Evolutionary conservation across 2,888 invertebrate species (phyloP), one percentile per base, ranked within the genome.

Genomic region (Ichneumoninae sp.): DNA sequence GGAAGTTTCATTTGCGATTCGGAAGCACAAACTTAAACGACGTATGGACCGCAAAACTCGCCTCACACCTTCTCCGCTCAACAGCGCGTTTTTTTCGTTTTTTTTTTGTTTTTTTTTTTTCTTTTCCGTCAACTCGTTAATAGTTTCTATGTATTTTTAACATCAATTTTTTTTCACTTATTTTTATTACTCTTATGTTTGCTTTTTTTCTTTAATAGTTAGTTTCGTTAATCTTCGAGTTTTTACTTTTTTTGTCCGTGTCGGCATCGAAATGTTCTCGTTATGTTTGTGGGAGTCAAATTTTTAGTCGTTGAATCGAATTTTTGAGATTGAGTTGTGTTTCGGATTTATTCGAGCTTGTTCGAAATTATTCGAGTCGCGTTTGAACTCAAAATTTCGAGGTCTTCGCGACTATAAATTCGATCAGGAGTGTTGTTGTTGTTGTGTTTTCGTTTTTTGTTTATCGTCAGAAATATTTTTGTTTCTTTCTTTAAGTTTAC

Each of bases 121-220:
- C 22, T 52, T 80, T 72, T 77, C 79, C 72, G 60, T 82, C 86
- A 84, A 87, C 82, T 87, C 82, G 78, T 86, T 83, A 79, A 87
- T 86, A 84, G 79, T 83, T 75, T 83, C 71, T 82, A 82, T 82
- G 80, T 74, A 80, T 76, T 71, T 75, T 71, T 81, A 84, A 81
- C 80, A 81, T 84, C 74, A 40, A 84, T 65, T 81, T 66, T 26
- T 78, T 72, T 68, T 82, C 52, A 54, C 74, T 82, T 76, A 82
- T 72, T 44, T 10, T 40, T 36, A 74, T 68, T 72, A 65, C 52
- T 74, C 47, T 74, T 76, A 50, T 36, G 50, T 70, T 69, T 72
- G 57, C 40, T 52, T 26, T 74, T 62, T 71, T 82, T 70, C 19
- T 44, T 80, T 68, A 36, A 16, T 57, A 65, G 68, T 76, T 66